Percentiles rank a stretch among this genome's conserved stretches.
phyloP scores from a whole-genome alignment of 2,888 invertebrate species.

The Eupithecia subfuscata region DNA sequence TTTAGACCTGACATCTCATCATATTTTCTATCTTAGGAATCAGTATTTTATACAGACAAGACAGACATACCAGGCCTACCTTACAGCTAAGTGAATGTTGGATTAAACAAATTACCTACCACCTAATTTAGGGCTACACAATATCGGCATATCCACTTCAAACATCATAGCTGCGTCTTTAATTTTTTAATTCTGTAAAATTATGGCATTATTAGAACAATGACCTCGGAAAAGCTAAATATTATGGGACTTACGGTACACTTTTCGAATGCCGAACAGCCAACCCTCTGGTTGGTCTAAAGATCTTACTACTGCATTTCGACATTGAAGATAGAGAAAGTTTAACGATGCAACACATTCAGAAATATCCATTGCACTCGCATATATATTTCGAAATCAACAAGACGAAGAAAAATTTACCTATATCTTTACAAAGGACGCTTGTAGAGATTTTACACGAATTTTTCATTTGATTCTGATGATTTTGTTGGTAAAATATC shows the following conservation, averaged over 20 bases:
- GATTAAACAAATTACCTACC: not conserved
- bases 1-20: too few relatives aligned
- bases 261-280: slow-evolving; percentile 57
- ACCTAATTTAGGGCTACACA: slow-evolving; percentile 27
- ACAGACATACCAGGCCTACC: too few relatives aligned
- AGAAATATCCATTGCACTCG: slow-evolving; percentile 51
- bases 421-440: not conserved
- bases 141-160: slow-evolving; percentile 49
- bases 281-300: slow-evolving; percentile 67
- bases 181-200: slow-evolving; percentile 45
- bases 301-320: slow-evolving; percentile 69
- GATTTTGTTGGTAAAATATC: not conserved
- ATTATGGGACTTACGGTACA: slow-evolving; percentile 53
- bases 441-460: not conserved
- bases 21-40: too few relatives aligned
- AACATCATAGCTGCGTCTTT: slow-evolving; percentile 42
- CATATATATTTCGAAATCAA: slow-evolving; percentile 9
- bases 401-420: not conserved
- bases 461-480: not conserved
- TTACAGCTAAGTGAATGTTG: not conserved
- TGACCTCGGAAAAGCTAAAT: not conserved
- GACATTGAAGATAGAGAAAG: slow-evolving; percentile 58
- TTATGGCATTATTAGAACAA: slow-evolving; percentile 9
- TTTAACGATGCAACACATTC: slow-evolving; percentile 45
- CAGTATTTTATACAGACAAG: too few relatives aligned